These are phyloP conservation scores for Choloepus didactylus DNA, from an alignment of 2,797 vertebrate species.

Conservation along the genomic window DNA sequence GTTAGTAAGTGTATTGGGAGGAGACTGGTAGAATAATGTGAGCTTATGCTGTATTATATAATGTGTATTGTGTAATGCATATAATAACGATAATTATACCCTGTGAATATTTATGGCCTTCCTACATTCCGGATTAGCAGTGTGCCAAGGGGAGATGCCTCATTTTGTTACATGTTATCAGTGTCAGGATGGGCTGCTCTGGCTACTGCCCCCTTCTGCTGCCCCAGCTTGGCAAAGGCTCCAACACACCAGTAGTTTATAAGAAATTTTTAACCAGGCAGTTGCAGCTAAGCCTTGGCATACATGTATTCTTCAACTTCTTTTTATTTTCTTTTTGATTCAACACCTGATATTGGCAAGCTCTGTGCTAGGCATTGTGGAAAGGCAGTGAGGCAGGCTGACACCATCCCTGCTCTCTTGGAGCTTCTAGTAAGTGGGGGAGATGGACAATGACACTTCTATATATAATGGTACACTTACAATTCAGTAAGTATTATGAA, in stretches of 20 bases:
- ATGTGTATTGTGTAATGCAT: slow-evolving; percentile 45
- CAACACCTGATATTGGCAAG: not conserved
- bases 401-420: not conserved
- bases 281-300: not conserved
- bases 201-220: too few species aligned
- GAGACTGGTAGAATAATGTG: slow-evolving; percentile 20
- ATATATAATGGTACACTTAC: not conserved
- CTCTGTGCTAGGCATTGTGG: not conserved
- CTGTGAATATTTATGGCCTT: slow-evolving; percentile 26
- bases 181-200: not conserved
- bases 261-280: not conserved
- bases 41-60: slow-evolving; percentile 14
- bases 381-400: not conserved
- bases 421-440: not conserved
- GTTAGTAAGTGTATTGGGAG: slow-evolving; percentile 31
- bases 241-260: not conserved
- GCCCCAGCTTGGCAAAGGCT: not conserved
- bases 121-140: slow-evolving; percentile 14
- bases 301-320: not conserved
- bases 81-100: slow-evolving; percentile 66
- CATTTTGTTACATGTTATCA: not conserved
- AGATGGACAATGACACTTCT: not conserved
- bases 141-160: not conserved
- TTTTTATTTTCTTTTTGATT: not conserved
- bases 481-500: not conserved